Evolutionary conservation across 2,113 vertebrate genomes (phyloP), one percentile per base, ranked within the genome.

Genomic region (Etia nguti): DNA sequence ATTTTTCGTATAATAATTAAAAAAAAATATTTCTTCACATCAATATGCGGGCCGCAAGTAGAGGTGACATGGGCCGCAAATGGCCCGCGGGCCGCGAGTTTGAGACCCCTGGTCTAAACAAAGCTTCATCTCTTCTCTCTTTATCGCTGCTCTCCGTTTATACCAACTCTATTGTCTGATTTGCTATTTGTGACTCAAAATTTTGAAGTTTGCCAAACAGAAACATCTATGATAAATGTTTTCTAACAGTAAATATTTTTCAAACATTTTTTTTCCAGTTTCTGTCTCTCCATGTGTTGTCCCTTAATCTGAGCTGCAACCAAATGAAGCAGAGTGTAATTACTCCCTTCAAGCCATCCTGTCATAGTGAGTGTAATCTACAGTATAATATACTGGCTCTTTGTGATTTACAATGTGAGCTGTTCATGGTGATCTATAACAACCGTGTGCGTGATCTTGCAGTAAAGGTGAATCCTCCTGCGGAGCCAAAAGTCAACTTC

Each of bases 221-320:
- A 54, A 41, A 20, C 50, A 10, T 52, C 50, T 10, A 5, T 5
- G 8, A 11, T 24, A 3, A 56, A 24, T 8, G 12, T 15, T 29
- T 8, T 29, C 22, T 57, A 59, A 59, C 4, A 31, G 57, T 60
- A 4, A 56, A 1, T 75, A 62, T 5, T 52, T 52, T 22, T 56
- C 7, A 52, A 52, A 36, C 0, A 9, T 11, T n/a, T 50, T 6
- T 4, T 80, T 59, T 22, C 13, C 56, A 94, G 92, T 93, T 95
- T 80, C 0, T 0, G 1, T 0, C 0, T 1, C 0, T 0, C 0
- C 0, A 56, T 1, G 0, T 0, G 0, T 2, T 84, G 2, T 3
- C 1, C 12, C 26, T 95, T 0, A 9, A 0, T 20, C 26, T 94
- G 56, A 82, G 0, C 2, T 95, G 94, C 26, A 2, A 22, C 1